Percentiles rank a stretch among this genome's conserved stretches.
phyloP scores from a whole-genome alignment of 2,797 vertebrate species.

The Cephalopachus bancanus region DNA sequence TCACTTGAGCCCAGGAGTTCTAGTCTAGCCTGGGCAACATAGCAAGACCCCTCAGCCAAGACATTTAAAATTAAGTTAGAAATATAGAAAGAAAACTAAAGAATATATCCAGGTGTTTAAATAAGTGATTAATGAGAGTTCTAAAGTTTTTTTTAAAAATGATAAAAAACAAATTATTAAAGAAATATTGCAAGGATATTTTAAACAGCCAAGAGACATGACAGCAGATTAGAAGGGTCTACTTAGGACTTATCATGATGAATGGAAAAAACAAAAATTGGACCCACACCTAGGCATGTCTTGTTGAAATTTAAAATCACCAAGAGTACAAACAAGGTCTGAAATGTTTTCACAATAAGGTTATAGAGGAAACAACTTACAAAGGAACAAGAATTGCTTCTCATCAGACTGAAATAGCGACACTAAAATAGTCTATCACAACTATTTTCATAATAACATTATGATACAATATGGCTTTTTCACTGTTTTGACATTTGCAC shows the following conservation, averaged over 20 bases:
- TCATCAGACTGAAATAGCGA: not conserved
- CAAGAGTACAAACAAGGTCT: not conserved
- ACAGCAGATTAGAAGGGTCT: not conserved
- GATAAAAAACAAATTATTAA: conserved; percentile 8
- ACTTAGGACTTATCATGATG: not conserved
- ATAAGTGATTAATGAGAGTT: not conserved
- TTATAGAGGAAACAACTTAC: not conserved
- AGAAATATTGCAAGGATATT: conserved; percentile 31
- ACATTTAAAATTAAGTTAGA: conserved; percentile 17
- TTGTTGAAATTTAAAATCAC: not conserved
- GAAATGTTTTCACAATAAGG: not conserved
- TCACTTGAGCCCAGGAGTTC: not conserved
- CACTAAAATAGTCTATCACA: not conserved
- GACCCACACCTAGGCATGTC: not conserved
- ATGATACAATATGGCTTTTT: not conserved
- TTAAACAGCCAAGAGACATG: not conserved
- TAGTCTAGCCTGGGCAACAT: not conserved
- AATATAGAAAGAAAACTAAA: not conserved
- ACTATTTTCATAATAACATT: not conserved
- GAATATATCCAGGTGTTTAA: not conserved
- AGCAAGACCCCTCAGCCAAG: not conserved
- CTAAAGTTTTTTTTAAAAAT: not conserved
- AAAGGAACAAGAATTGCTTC: not conserved
- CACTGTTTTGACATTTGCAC: not conserved
- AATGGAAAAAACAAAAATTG: not conserved